Evolutionary conservation across 2,113 vertebrate genomes (phyloP), one percentile per base, ranked within the genome.

Genomic region (Psilopogon haemacephalus): DNA sequence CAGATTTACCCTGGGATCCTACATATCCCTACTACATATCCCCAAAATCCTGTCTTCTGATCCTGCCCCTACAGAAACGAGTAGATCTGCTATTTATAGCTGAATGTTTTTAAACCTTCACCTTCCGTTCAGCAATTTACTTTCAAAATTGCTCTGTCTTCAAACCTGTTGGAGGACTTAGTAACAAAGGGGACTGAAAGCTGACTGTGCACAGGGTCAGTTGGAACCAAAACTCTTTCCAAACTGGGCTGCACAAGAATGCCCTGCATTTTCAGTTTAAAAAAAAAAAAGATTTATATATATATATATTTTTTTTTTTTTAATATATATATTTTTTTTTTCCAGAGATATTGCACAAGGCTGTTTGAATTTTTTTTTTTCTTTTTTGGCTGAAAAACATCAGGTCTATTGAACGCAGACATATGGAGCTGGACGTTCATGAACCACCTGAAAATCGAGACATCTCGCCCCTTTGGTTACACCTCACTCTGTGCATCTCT

Each of bases 21-120:
- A 24, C 19, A n/a, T n/a, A n/a, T n/a, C n/a, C n/a, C n/a, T n/a
- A 91, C 46, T 89, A 87, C 21, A 50, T 40, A 85, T 59, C 21
- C 42, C 40, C 40, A 5, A 93, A 95, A 76, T 85, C 71, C 87
- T 70, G 38, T 54, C 74, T 85, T 85, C 87, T 84, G 48, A 55
- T 78, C 74, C 70, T 87, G 87, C 78, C 78, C 70, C 63, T 85
- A 93, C 40, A 67, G 50, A 94, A 94, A 73, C 50, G 15, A 95
- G 77, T 69, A 52, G 24, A 78, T 77, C 8, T 20, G 8, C 38
- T 92, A 64, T 38, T 84, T 69, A 60, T 35, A 78, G 54, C 46
- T 81, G 27, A 87, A 69, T 15, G 18, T 54, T 91, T 83, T 76
- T 20, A 89, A 95, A 83, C 73, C 42, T 50, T 11, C 33, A 40